Conservation (phyloP, 2,113 vertebrate genomes). For the Cariama cristata region DNA sequence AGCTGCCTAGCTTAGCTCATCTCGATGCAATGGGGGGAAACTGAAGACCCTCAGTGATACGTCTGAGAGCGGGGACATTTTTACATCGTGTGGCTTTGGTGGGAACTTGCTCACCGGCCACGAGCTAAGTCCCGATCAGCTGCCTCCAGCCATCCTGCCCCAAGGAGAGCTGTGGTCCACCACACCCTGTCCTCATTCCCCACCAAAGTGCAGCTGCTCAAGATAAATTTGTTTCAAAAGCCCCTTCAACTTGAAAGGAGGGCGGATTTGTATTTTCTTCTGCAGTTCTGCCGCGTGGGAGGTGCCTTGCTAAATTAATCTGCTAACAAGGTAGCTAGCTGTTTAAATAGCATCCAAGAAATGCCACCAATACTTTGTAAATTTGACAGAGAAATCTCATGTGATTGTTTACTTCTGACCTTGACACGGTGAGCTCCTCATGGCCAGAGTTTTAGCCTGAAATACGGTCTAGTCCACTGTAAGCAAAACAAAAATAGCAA, state of each 20-base stretch:
- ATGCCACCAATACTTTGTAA: neutral
- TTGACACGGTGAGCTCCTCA: neutral
- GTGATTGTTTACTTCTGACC: neutral
- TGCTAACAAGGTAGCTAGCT: neutral
- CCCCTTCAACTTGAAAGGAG: neutral
- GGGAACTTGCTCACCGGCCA: neutral
- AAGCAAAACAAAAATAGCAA: constrained; percentile 1
- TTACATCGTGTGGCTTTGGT: neutral
- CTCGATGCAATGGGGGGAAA: neutral
- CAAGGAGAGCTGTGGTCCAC: neutral
- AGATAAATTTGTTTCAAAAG: neutral
- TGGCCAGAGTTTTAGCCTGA: neutral
- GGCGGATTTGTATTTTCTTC: neutral
- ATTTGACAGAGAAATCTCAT: neutral
- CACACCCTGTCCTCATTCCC: neutral
- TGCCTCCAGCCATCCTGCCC: neutral
- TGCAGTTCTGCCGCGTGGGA: neutral
- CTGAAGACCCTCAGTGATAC: neutral
- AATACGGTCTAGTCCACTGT: neutral
- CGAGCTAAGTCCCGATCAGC: neutral
- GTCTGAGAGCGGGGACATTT: neutral
- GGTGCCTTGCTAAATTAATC: neutral
- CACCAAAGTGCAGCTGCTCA: neutral
- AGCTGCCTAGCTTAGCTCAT: neutral
- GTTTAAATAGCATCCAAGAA: neutral